These are phyloP conservation scores for Tonatia bakeri DNA, from an alignment of 2,113 vertebrate genomes.

Conservation along the genomic window DNA sequence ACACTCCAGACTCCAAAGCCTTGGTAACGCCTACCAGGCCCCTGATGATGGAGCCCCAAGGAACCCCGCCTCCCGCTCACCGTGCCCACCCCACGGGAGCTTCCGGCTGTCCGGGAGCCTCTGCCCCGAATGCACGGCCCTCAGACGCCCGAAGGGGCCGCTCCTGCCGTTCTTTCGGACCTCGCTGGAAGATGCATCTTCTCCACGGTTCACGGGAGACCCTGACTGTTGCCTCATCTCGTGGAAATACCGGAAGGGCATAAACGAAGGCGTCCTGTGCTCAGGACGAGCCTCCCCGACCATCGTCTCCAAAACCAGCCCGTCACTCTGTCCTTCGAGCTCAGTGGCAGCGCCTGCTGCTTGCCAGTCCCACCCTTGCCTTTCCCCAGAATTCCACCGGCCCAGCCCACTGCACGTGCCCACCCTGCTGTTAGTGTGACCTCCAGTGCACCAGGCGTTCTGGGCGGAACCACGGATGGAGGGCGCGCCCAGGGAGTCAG, in stretches of 20 bases:
- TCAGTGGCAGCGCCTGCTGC: rapidly evolving
- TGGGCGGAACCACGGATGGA: no score
- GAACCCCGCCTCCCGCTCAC: background rate
- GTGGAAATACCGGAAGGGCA: background rate
- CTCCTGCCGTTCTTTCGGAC: background rate
- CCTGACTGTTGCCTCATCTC: no score
- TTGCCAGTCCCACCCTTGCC: background rate
- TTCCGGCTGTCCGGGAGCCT: no score
- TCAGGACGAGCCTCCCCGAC: background rate
- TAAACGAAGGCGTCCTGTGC: background rate
- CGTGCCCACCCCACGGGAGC: no score
- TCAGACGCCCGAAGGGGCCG: background rate
- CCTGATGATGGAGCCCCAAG: background rate
- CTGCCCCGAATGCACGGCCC: no score
- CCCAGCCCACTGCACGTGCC: background rate
- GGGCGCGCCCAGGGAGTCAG: no score
- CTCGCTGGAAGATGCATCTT: background rate
- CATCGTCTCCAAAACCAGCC: background rate
- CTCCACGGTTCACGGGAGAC: background rate
- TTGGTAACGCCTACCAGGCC: background rate
- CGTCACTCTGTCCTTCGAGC: background rate
- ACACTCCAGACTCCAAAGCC: background rate
- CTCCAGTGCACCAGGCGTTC: no score
- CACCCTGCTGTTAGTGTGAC: background rate
- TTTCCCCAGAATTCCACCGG: background rate